These are phyloP conservation scores for Bolinopsis microptera DNA, from an alignment of 37 sponge, comb jelly and placozoan species.

Conservation along the genomic window DNA sequence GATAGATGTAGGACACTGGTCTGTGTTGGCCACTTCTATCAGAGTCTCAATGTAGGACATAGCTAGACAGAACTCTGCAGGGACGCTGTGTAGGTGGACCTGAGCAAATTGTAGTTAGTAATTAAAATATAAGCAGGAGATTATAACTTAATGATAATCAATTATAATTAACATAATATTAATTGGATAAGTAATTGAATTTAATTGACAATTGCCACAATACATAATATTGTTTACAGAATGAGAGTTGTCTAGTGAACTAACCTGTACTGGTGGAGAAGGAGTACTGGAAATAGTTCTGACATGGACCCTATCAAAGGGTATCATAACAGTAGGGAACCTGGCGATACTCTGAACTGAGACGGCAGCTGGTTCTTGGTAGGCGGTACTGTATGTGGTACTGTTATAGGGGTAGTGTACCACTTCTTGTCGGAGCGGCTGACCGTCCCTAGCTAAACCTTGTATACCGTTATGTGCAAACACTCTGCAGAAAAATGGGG, in stretches of 20 bases:
- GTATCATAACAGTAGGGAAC: slow-evolving; percentile 80
- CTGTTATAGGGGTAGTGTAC: slow-evolving; percentile 83
- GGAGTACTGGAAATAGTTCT: slow-evolving; percentile 50
- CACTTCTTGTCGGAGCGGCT: slow-evolving; percentile 83
- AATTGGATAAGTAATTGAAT: no score
- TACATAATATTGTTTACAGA: no score
- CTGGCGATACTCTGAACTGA: slow-evolving; percentile 66
- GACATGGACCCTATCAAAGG: slow-evolving; percentile 75
- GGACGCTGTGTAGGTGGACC: slow-evolving; percentile 71
- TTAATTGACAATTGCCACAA: no score
- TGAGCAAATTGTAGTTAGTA: background rate
- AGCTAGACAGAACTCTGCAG: slow-evolving; percentile 76
- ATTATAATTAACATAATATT: no score
- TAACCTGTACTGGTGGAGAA: slow-evolving; percentile 68
- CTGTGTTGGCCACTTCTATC: background rate
- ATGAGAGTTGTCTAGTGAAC: no score
- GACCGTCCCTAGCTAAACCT: slow-evolving; percentile 77
- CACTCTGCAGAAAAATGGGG: background rate
- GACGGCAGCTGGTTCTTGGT: slow-evolving; percentile 21
- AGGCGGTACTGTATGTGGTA: slow-evolving; percentile 64
- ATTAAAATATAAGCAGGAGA: no score
- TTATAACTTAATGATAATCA: no score
- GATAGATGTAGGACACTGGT: background rate
- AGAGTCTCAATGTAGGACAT: slow-evolving; percentile 72
- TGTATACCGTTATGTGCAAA: slow-evolving; percentile 41